These are phyloP conservation scores for Metopolophium dirhodum DNA, from an alignment of 1,140 invertebrate species.

Conservation along the genomic window DNA sequence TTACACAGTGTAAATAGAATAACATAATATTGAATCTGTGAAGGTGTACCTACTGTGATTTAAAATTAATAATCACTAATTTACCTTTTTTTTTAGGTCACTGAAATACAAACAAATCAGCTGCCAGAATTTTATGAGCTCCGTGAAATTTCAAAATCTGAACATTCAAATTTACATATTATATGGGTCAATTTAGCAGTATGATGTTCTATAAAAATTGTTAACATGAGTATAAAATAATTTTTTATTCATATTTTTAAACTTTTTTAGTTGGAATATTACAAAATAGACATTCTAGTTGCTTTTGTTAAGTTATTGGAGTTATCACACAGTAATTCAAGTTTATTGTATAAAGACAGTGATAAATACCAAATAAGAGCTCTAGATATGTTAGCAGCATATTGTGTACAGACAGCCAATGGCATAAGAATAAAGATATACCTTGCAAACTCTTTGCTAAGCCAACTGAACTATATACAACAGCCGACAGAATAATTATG, in stretches of 20 bases:
- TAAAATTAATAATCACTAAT: no score
- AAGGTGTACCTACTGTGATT: no score
- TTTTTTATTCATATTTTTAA: conserved; percentile 45
- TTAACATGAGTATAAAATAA: conserved; percentile 16
- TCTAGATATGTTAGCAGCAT: conserved; percentile 94
- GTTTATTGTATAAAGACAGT: conserved; percentile 86
- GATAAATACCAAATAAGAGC: conserved; percentile 97
- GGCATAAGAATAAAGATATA: conserved; percentile 95
- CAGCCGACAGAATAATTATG: conserved; percentile 99
- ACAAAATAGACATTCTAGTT: conserved; percentile 88
- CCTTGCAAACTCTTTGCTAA: conserved; percentile 95
- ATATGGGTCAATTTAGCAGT: conserved; percentile 96
- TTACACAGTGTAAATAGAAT: no score
- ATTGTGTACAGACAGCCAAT: conserved; percentile 97
- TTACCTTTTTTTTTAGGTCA: no score
- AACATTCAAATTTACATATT: conserved; percentile 89
- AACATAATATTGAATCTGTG: no score
- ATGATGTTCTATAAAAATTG: conserved; percentile 65
- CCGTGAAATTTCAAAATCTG: conserved; percentile 88
- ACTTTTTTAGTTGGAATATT: conserved; percentile 84
- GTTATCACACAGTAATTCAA: conserved; percentile 83
- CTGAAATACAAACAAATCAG: no score
- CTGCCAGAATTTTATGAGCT: conserved; percentile 85
- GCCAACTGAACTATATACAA: conserved; percentile 95
- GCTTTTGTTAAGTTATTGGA: conserved; percentile 96